Base-by-base conservation (phyloP, 2,797 vertebrate genomes). In the Pantherophis alleghaniensis region DNA sequence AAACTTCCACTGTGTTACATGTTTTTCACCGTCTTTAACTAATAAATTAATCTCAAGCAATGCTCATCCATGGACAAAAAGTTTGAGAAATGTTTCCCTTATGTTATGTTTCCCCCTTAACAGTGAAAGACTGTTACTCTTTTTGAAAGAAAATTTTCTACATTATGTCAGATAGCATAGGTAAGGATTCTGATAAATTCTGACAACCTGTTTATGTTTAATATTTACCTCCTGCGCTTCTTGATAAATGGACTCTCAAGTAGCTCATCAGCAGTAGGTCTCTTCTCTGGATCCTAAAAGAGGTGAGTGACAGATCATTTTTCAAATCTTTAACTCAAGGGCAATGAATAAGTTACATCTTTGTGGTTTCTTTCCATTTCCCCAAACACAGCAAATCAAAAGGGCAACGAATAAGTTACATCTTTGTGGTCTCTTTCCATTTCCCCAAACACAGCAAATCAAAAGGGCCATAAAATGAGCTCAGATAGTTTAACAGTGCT, bases 221-320 rank as follows among this genome's bases (percentile, higher is more conserved):
- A 94, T 60, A 47, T 92, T 97, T 98, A 99, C 99, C 98, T 98
- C 96, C 98, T 98, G 93, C 97, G 96, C 95, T 96, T 98, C 95
- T 98, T 98, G 95, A 99, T 98, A 92, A 99, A 95, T 3, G 98
- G 98, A 86, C 97, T 98, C 92, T 98, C 98, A 92, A 99, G 97
- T 95, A 99, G 97, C 95, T 99, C 98, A 79, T 99, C 98, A 83
- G 98, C 98, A 66, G 98, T 99, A 32, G 99, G 99, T 96, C 99
- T 98, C 96, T 98, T 99, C 94, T 98, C 98, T 94, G 99, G 99
- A 97, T 99, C 99, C 99, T 99, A 91, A 63, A 95, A 97, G 74
- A 97, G 93, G 93, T 3, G 86, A 96, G 96, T 90, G 95, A 56
- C 42, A 94, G 79, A 83, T 96, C 47, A 92, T 93, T 53, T 90